phyloP scores from a whole-genome alignment of 1,140 invertebrate genomes.

The Notospermus geniculatus region DNA sequence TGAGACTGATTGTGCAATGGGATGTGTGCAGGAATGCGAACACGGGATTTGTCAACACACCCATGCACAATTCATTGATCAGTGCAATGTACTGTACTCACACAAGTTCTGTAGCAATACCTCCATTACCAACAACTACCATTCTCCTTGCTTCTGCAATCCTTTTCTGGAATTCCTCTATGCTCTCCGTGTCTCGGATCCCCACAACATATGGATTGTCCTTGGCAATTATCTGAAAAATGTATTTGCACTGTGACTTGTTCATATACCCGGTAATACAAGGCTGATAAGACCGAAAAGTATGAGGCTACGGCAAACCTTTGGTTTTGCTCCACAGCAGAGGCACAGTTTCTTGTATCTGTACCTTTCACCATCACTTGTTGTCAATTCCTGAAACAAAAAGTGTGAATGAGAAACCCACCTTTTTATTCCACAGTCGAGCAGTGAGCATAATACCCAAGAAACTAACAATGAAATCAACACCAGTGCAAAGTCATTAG shows the following conservation, averaged over 20 bases:
- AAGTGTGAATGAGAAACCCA: not conserved
- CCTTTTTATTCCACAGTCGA: no score
- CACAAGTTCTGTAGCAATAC: slow-evolving; percentile 94
- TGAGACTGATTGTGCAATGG: not conserved
- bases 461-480: no score
- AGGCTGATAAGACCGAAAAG: slow-evolving; percentile 14
- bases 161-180: slow-evolving; percentile 73
- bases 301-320: no score
- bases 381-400: slow-evolving; percentile 31
- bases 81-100: slow-evolving; percentile 38
- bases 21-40: no score
- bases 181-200: slow-evolving; percentile 94
- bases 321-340: slow-evolving; percentile 84
- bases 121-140: slow-evolving; percentile 91
- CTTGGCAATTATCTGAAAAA: slow-evolving; percentile 52
- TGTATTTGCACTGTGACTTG: not conserved
- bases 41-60: no score
- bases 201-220: slow-evolving; percentile 73
- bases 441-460: no score
- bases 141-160: slow-evolving; percentile 69
- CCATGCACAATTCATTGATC: no score
- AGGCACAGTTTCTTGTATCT: slow-evolving; percentile 83
- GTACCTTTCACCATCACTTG: slow-evolving; percentile 59
- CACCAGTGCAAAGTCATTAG: no score
- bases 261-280: slow-evolving; percentile 6